These are phyloP conservation scores for Paradisaea rubra DNA, from an alignment of 2,113 vertebrate genomes.

Conservation along the genomic window DNA sequence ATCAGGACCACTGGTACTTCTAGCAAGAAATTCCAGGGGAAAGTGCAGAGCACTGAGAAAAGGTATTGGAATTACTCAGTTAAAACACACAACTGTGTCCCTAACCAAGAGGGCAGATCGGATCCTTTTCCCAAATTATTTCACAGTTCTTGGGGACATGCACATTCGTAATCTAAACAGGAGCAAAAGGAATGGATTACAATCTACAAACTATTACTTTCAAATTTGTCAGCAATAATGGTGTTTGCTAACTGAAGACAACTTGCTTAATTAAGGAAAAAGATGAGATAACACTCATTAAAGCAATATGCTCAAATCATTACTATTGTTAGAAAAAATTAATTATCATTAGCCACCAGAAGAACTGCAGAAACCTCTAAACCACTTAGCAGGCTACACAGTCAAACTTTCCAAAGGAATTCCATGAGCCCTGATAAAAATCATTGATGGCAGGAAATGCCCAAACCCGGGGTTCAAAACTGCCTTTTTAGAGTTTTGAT, in stretches of 20 bases:
- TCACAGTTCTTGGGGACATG: background rate
- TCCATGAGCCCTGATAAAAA: background rate
- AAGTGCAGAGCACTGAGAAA: background rate
- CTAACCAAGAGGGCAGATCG: fast-evolving
- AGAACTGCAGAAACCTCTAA: background rate
- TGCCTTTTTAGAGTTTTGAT: background rate
- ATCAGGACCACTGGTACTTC: background rate
- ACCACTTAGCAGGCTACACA: background rate
- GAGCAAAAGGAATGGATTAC: background rate
- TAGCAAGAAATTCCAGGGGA: background rate
- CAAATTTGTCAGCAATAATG: background rate
- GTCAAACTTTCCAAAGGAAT: background rate
- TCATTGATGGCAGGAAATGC: background rate
- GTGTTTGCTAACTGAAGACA: background rate
- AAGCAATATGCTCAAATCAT: background rate
- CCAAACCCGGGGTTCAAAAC: background rate
- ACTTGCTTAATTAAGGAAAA: background rate
- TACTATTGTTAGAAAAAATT: background rate
- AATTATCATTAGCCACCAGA: background rate
- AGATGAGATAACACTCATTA: background rate
- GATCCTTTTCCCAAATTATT: background rate
- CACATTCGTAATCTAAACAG: background rate
- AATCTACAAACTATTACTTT: background rate
- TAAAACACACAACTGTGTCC: background rate
- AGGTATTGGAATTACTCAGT: background rate